These are phyloP conservation scores for Eulithis prunata DNA, from an alignment of 2,888 invertebrate genomes.

Conservation along the genomic window DNA sequence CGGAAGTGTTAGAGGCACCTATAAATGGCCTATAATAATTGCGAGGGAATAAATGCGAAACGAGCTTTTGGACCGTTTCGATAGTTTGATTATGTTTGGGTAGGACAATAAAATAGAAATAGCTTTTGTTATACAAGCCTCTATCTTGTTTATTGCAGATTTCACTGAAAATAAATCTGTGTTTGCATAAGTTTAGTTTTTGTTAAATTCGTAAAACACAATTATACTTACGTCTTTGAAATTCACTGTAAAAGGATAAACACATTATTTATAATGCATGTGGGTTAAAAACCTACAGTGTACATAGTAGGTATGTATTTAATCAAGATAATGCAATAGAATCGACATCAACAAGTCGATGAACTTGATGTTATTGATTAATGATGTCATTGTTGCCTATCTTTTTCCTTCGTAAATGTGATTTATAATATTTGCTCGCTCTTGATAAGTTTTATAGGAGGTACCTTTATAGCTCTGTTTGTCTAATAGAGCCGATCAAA, in stretches of 20 bases:
- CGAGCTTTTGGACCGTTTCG: constrained; percentile 31
- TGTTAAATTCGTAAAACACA: no score
- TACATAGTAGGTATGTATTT: not conserved
- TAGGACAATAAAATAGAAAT: constrained; percentile 22
- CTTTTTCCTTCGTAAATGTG: no score
- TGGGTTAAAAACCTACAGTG: not conserved
- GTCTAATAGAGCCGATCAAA: no score
- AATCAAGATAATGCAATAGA: constrained; percentile 56
- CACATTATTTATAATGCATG: not conserved
- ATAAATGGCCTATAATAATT: constrained; percentile 23
- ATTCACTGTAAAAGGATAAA: no score
- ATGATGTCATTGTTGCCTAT: constrained; percentile 15
- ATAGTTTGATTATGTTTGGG: constrained; percentile 27
- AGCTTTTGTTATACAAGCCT: constrained; percentile 5
- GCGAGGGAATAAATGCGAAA: constrained; percentile 34
- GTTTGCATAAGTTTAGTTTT: no score
- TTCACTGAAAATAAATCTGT: not conserved
- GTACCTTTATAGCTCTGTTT: no score
- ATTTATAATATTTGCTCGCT: constrained; percentile 8
- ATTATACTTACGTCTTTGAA: no score
- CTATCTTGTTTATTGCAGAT: not conserved
- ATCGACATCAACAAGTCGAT: constrained; percentile 56
- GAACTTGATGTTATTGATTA: constrained; percentile 63
- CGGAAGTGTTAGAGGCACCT: constrained; percentile 36
- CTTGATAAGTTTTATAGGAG: not conserved